Conservation (phyloP, 2,797 vertebrate species). For the Epinephelus coioides region DNA sequence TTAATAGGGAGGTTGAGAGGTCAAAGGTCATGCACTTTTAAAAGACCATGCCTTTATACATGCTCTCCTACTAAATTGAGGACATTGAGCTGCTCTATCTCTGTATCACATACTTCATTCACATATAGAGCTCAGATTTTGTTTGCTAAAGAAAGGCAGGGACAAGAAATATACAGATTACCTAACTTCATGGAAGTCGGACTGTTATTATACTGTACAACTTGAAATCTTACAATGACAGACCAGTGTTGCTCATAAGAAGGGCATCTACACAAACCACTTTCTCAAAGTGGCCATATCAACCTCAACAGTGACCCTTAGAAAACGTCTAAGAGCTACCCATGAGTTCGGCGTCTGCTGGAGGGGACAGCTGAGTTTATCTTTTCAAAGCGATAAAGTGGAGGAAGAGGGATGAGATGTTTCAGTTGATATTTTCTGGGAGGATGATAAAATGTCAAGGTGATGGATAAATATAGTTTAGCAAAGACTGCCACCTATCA, state of each 20-base stretch:
- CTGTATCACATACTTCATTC: background rate
- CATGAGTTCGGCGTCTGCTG: conserved; percentile 10
- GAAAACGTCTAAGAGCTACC: background rate
- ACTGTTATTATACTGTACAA: background rate
- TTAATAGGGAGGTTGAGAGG: conserved; percentile 4
- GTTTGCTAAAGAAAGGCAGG: no score
- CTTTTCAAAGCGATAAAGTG: conserved; percentile 42
- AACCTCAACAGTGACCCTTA: background rate
- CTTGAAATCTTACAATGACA: background rate
- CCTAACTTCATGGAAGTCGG: no score
- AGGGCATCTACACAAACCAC: background rate
- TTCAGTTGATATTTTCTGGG: conserved; percentile 34
- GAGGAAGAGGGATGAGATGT: conserved; percentile 33
- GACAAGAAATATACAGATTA: background rate
- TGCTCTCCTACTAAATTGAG: conserved; percentile 5
- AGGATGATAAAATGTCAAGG: conserved; percentile 11
- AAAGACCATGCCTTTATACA: background rate
- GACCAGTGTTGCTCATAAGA: background rate
- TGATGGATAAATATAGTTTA: conserved; percentile 18
- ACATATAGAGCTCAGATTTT: no score
- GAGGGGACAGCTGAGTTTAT: conserved; percentile 45
- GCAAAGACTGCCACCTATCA: conserved; percentile 37
- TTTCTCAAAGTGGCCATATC: conserved; percentile 14
- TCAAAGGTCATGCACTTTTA: conserved; percentile 42
- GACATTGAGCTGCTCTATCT: background rate